Percentiles rank a stretch among this genome's conserved stretches.
phyloP scores from a whole-genome alignment of 2,888 invertebrate genomes.

The Cepaea hortensis region DNA sequence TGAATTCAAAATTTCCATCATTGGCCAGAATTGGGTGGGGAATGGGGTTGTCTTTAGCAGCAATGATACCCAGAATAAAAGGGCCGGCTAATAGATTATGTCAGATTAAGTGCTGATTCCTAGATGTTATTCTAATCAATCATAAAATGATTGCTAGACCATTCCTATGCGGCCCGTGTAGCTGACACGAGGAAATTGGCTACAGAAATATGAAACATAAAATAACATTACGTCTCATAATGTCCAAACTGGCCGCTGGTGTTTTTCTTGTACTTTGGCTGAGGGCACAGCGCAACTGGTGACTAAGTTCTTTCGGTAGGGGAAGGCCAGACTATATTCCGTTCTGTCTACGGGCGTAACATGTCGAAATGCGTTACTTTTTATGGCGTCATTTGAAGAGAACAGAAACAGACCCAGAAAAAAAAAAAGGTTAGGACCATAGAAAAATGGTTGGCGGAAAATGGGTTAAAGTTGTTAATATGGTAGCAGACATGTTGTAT shows the following conservation, averaged over 20 bases:
- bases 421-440: neutral
- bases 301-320: too few species aligned
- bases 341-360: too few species aligned
- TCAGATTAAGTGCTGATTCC: neutral
- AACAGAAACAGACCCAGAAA: too few species aligned
- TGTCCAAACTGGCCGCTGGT: too few species aligned
- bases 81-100: neutral
- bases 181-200: neutral
- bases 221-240: neutral
- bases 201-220: conserved; percentile 2
- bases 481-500: too few species aligned
- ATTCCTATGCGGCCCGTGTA: neutral
- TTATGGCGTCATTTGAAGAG: too few species aligned
- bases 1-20: neutral
- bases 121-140: conserved; percentile 5
- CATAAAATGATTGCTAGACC: neutral
- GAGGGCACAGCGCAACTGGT: too few species aligned
- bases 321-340: too few species aligned
- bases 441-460: neutral
- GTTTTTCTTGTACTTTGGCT: too few species aligned
- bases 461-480: too few species aligned
- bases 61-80: neutral
- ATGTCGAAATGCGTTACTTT: too few species aligned
- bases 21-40: neutral
- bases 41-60: neutral